Evolutionary conservation across 2,797 vertebrate genomes (phyloP).

Genomic region (Aratinga solstitialis): DNA sequence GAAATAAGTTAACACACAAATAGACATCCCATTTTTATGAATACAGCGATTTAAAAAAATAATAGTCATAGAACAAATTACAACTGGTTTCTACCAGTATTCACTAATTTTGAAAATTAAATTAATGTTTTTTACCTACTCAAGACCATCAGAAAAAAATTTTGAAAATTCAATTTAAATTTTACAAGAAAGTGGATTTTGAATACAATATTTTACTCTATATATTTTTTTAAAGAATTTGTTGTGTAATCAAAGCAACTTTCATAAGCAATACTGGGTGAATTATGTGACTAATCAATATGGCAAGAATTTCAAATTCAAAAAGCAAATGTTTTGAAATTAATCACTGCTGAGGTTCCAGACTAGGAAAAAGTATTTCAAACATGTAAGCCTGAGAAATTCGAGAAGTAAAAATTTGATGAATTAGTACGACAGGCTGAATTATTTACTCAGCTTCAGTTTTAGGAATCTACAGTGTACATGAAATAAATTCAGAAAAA

Average conservation of each 20-base stretch:
- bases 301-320: background rate
- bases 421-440: background rate
- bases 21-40: background rate
- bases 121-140: background rate
- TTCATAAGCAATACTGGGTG: background rate
- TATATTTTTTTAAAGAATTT: background rate
- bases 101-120: background rate
- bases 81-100: background rate
- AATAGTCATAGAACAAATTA: background rate
- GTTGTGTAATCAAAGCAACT: background rate
- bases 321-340: background rate
- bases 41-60: background rate
- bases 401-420: background rate
- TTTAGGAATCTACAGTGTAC: background rate
- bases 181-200: background rate
- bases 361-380: background rate
- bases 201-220: background rate
- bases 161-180: background rate
- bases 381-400: background rate
- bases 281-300: background rate
- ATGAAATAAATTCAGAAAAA: background rate
- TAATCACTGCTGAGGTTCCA: background rate
- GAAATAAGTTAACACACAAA: background rate
- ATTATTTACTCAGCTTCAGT: background rate
- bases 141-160: background rate